Conservation (phyloP, 1,140 invertebrate genomes). For the Radopholus similis region DNA sequence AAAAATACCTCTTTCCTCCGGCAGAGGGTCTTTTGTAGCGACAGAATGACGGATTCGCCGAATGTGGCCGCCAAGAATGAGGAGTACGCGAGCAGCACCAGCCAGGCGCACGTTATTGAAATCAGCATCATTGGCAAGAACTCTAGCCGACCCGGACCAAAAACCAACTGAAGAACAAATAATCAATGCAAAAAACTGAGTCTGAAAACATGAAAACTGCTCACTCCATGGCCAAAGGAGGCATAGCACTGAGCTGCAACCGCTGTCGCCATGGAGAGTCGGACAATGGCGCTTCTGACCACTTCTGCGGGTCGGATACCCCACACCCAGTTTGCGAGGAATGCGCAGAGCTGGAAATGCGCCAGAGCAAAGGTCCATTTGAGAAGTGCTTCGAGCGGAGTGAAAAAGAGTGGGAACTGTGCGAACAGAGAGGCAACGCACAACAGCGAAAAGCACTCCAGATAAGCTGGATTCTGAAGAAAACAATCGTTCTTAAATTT, state of each 20-base stretch:
- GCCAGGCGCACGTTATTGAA: conserved; percentile 30
- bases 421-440: conserved; percentile 64
- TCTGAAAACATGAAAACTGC: conserved; percentile 7
- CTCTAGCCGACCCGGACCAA: background rate
- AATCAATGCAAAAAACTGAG: background rate
- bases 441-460: conserved; percentile 71
- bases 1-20: conserved; percentile 21
- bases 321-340: conserved; percentile 16
- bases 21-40: conserved; percentile 16
- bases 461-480: conserved; percentile 70
- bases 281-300: background rate
- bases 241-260: conserved; percentile 10
- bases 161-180: conserved; percentile 27
- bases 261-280: background rate
- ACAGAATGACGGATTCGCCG: conserved; percentile 1
- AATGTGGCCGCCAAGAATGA: conserved; percentile 21
- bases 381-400: conserved; percentile 35
- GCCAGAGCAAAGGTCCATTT: conserved; percentile 23
- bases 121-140: conserved; percentile 40
- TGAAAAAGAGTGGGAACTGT: conserved; percentile 36
- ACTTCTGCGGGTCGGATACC: conserved; percentile 4
- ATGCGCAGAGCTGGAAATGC: conserved; percentile 5
- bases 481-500: conserved; percentile 55
- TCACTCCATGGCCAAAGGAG: conserved; percentile 19
- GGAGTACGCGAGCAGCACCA: conserved; percentile 18